Evolutionary conservation across 2,888 invertebrate genomes (phyloP).

Genomic region (Aricia artaxerxes): DNA sequence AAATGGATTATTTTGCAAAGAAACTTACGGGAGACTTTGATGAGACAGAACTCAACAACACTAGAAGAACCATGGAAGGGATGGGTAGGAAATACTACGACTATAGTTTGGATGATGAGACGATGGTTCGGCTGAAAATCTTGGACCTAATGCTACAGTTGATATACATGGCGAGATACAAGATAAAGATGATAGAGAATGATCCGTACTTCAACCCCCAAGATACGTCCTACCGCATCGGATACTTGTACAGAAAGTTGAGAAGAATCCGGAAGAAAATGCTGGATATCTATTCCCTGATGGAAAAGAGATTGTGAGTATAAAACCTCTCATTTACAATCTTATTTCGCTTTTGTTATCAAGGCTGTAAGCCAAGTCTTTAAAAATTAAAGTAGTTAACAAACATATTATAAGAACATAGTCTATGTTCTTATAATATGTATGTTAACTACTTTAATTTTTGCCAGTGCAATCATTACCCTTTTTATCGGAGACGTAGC

Average conservation of each 20-base stretch:
- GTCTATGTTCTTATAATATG: no score
- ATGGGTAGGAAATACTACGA: constrained; percentile 17
- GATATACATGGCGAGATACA: constrained; percentile 52
- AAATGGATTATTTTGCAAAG: constrained; percentile 33
- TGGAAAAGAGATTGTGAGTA: constrained; percentile 32
- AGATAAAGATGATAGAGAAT: constrained; percentile 45
- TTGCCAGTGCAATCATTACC: no score
- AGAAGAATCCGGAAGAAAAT: constrained; percentile 42
- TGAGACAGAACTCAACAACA: constrained; percentile 32
- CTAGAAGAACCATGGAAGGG: constrained; percentile 34
- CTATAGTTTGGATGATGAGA: constrained; percentile 1
- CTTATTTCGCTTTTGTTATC: not conserved
- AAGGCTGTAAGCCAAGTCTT: no score
- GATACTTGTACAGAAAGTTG: constrained; percentile 46
- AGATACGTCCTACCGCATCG: constrained; percentile 51
- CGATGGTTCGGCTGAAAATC: constrained; percentile 38
- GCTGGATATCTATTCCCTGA: constrained; percentile 41
- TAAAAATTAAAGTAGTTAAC: no score
- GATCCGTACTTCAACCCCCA: constrained; percentile 44
- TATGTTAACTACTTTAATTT: no score
- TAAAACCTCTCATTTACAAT: no score
- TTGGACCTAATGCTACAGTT: constrained; percentile 49
- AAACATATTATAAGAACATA: no score
- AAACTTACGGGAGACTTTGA: constrained; percentile 8
- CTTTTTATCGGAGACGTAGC: no score